phyloP scores from a whole-genome alignment of 2,888 invertebrate genomes.

The Agrotis exclamationis region DNA sequence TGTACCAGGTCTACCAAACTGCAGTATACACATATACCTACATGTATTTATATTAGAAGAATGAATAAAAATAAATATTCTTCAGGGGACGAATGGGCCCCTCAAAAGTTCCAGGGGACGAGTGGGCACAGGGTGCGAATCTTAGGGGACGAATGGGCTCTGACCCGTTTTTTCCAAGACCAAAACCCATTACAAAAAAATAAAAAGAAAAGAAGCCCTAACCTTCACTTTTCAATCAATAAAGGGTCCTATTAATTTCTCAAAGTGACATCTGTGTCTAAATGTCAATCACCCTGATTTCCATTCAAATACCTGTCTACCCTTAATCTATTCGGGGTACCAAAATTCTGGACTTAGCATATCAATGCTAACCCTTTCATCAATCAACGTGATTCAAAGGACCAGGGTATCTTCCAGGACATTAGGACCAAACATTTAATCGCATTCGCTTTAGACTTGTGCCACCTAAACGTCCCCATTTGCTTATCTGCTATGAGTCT shows the following conservation, averaged over 20 bases:
- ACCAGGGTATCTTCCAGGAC: conserved; percentile 26
- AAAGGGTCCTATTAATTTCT: neutral
- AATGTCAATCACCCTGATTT: conserved; percentile 6
- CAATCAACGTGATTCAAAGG: conserved; percentile 57
- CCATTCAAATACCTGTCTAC: conserved; percentile 25
- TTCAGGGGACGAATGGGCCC: too few species aligned
- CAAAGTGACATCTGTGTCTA: neutral
- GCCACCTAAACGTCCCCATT: conserved; percentile 71
- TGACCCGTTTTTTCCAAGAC: too few species aligned
- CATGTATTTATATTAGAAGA: too few species aligned
- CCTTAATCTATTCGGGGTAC: conserved; percentile 18
- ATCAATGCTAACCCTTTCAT: conserved; percentile 54
- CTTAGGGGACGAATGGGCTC: too few species aligned
- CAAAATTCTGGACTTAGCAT: conserved; percentile 30
- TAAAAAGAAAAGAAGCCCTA: too few species aligned
- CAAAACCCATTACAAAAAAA: too few species aligned
- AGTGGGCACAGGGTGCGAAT: too few species aligned
- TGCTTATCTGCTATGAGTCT: conserved; percentile 82
- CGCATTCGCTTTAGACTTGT: conserved; percentile 52
- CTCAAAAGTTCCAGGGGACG: too few species aligned
- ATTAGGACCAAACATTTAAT: conserved; percentile 26
- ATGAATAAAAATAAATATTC: too few species aligned
- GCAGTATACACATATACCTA: too few species aligned
- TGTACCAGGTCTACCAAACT: too few species aligned
- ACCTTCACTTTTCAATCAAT: neutral